Conservation (phyloP, 2,113 vertebrate species). For the Serilophus lunatus region DNA sequence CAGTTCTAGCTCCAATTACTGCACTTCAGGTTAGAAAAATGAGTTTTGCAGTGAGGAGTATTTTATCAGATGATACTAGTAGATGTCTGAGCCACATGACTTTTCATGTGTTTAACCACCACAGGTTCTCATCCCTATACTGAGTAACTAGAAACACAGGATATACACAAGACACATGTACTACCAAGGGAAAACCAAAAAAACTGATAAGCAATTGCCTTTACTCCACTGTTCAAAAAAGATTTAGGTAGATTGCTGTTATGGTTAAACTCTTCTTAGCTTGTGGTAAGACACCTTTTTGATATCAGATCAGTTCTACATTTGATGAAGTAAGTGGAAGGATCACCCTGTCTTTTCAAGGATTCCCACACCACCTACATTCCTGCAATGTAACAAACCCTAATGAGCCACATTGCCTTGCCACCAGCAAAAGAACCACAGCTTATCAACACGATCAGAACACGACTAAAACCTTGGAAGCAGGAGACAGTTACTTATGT, state of each 20-base stretch:
- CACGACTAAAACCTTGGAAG: neutral
- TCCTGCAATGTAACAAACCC: neutral
- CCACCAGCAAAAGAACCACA: neutral
- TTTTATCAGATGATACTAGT: neutral
- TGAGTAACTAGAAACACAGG: neutral
- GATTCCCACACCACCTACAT: neutral
- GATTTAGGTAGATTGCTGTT: neutral
- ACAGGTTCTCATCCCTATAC: neutral
- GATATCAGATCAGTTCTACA: neutral
- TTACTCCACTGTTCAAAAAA: neutral
- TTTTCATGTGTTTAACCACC: neutral
- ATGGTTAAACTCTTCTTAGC: neutral
- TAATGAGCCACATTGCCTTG: fast-evolving
- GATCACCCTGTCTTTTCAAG: neutral
- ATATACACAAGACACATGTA: neutral
- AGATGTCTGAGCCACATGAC: fast-evolving
- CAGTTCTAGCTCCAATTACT: neutral
- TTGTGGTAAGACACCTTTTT: neutral
- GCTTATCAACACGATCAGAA: neutral
- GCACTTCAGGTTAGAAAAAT: neutral
- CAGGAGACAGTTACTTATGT: neutral
- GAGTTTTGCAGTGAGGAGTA: neutral
- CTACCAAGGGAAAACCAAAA: neutral
- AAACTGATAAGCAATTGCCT: neutral
- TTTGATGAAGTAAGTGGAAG: neutral